These are phyloP conservation scores for Teleiodes luculella DNA, from an alignment of 2,888 invertebrate genomes.

Conservation along the genomic window DNA sequence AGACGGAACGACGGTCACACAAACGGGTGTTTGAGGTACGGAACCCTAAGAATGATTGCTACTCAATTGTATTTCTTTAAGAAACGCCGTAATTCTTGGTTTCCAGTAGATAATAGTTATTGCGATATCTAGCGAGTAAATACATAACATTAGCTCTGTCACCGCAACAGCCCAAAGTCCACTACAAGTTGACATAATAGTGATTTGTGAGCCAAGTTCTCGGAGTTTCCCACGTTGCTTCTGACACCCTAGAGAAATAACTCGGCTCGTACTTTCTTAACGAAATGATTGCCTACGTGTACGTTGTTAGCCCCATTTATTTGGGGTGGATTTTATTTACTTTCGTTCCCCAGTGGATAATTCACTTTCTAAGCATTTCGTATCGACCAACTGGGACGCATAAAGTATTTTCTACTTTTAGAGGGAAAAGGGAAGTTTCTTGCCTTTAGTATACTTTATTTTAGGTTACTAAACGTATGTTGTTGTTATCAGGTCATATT, in stretches of 20 bases:
- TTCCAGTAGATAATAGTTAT: no score
- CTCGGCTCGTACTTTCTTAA: slow-evolving; percentile 70
- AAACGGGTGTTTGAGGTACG: no score
- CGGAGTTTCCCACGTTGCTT: slow-evolving; percentile 33
- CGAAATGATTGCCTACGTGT: slow-evolving; percentile 77
- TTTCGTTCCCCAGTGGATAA: slow-evolving; percentile 67
- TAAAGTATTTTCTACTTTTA: slow-evolving; percentile 60
- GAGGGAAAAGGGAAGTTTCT: slow-evolving; percentile 33
- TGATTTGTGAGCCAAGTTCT: slow-evolving; percentile 60
- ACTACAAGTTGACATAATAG: slow-evolving; percentile 60
- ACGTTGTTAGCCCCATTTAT: slow-evolving; percentile 73
- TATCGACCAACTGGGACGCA: slow-evolving; percentile 69
- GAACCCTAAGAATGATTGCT: no score
- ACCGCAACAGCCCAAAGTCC: slow-evolving; percentile 31
- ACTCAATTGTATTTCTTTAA: no score
- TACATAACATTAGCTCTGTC: slow-evolving; percentile 3
- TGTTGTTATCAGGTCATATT: no score
- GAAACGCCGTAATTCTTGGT: no score
- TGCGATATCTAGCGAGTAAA: no score
- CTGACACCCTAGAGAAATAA: slow-evolving; percentile 67
- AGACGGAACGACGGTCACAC: no score
- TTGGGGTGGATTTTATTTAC: slow-evolving; percentile 71
- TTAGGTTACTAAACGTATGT: no score
- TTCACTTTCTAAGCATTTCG: slow-evolving; percentile 72
- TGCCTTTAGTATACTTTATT: slow-evolving; percentile 3